Percentiles rank a stretch among this genome's conserved stretches.
phyloP scores from a whole-genome alignment of 1,140 invertebrate genomes.

The Rhopalosiphum padi region DNA sequence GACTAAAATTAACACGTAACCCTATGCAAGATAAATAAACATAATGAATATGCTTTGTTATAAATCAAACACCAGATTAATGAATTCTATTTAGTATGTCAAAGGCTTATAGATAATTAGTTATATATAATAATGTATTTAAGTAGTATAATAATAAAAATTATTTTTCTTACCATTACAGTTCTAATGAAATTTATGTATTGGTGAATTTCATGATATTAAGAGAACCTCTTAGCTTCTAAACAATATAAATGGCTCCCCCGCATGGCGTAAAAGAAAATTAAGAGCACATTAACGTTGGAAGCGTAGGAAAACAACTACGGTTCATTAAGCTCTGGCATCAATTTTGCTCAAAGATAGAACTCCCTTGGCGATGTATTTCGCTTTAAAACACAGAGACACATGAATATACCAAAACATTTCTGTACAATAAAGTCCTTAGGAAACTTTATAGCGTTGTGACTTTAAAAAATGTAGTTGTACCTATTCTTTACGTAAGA shows the following conservation, averaged over 20 bases:
- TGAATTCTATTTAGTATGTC: background rate
- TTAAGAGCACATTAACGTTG: conserved; percentile 54
- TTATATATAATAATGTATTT: background rate
- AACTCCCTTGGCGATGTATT: conserved; percentile 49
- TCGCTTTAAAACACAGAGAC: conserved; percentile 36
- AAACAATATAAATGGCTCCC: conserved; percentile 56
- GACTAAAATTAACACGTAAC: background rate
- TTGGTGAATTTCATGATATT: background rate
- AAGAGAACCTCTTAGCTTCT: conserved; percentile 35
- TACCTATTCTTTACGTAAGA: background rate
- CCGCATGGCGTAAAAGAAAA: conserved; percentile 54
- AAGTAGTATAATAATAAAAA: background rate
- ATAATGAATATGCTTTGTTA: background rate
- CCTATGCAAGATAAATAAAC: too few species aligned
- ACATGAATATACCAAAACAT: conserved; percentile 40
- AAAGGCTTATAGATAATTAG: background rate
- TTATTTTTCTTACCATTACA: background rate
- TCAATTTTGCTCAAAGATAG: conserved; percentile 55
- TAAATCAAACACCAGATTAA: background rate
- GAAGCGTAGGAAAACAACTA: conserved; percentile 52
- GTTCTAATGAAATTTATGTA: conserved; percentile 34
- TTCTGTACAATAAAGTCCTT: conserved; percentile 28
- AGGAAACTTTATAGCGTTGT: conserved; percentile 26
- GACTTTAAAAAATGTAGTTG: conserved; percentile 16
- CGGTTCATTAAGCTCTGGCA: conserved; percentile 56